These are phyloP conservation scores for Drosophila willistoni DNA, from an alignment of 1,140 invertebrate genomes.

Conservation along the genomic window DNA sequence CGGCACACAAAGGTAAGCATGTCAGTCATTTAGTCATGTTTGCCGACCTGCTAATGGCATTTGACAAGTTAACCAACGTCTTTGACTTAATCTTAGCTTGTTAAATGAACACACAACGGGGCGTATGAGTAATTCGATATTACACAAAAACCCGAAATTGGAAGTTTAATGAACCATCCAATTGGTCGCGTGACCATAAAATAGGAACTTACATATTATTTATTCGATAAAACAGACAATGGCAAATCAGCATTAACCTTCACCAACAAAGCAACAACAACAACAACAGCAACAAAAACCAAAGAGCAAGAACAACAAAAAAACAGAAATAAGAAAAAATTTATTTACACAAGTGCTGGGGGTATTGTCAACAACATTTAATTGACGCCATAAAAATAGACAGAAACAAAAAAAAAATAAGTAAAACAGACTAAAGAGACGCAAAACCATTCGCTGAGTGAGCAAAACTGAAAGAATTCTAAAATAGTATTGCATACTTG, in stretches of 20 bases:
- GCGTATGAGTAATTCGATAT: slow-evolving; percentile 5
- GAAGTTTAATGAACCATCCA: slow-evolving; percentile 6
- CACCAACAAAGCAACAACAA: neutral
- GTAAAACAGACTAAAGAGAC: neutral
- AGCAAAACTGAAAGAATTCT: neutral
- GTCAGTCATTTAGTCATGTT: neutral
- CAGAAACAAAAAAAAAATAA: neutral
- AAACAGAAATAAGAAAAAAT: neutral
- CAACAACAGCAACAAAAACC: neutral
- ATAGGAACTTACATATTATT: slow-evolving; percentile 12
- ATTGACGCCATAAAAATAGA: slow-evolving; percentile 13
- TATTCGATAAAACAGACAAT: slow-evolving; percentile 7
- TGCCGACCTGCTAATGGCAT: neutral
- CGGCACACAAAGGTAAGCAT: neutral
- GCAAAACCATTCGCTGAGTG: neutral
- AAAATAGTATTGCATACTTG: neutral
- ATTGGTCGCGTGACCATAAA: slow-evolving; percentile 13
- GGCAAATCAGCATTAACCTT: slow-evolving; percentile 12
- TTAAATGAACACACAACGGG: neutral
- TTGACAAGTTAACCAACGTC: neutral
- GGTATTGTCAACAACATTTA: slow-evolving; percentile 10
- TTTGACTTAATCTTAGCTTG: neutral
- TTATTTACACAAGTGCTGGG: slow-evolving; percentile 11
- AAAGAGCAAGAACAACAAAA: too few species aligned
- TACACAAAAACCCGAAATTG: neutral